Conservation (phyloP, 2,888 invertebrate genomes). For the Panopea generosa region DNA sequence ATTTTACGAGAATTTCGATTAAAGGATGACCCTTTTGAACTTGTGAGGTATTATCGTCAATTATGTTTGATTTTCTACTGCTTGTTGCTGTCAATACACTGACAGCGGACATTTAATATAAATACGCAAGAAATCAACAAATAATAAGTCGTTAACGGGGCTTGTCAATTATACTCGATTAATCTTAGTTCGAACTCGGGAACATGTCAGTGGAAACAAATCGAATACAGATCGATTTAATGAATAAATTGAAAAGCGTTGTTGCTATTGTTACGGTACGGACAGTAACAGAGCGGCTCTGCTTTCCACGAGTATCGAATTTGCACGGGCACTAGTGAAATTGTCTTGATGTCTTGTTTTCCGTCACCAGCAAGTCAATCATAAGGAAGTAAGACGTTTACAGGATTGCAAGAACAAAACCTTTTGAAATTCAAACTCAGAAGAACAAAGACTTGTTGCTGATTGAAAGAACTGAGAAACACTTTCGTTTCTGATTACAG, state of each 20-base stretch:
- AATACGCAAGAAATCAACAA: slow-evolving; percentile 45
- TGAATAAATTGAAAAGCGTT: slow-evolving; percentile 30
- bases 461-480: no score
- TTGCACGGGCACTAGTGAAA: slow-evolving; percentile 26
- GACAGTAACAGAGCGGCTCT: slow-evolving; percentile 36
- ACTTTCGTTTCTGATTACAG: no score
- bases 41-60: not conserved
- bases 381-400: no score
- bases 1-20: no score
- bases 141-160: slow-evolving; percentile 50
- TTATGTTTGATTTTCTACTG: not conserved
- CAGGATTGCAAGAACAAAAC: no score
- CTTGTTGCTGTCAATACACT: slow-evolving; percentile 30
- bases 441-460: no score
- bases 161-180: slow-evolving; percentile 48
- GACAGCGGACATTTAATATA: slow-evolving; percentile 29
- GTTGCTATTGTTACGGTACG: slow-evolving; percentile 19
- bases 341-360: slow-evolving; percentile 19
- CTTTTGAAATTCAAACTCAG: no score
- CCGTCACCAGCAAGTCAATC: no score
- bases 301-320: slow-evolving; percentile 61
- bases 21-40: not conserved
- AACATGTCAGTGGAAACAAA: slow-evolving; percentile 40
- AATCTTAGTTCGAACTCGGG: slow-evolving; percentile 45
- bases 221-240: slow-evolving; percentile 49